These are phyloP conservation scores for Hypomecis punctinalis DNA, from an alignment of 2,888 invertebrate species.

Conservation along the genomic window DNA sequence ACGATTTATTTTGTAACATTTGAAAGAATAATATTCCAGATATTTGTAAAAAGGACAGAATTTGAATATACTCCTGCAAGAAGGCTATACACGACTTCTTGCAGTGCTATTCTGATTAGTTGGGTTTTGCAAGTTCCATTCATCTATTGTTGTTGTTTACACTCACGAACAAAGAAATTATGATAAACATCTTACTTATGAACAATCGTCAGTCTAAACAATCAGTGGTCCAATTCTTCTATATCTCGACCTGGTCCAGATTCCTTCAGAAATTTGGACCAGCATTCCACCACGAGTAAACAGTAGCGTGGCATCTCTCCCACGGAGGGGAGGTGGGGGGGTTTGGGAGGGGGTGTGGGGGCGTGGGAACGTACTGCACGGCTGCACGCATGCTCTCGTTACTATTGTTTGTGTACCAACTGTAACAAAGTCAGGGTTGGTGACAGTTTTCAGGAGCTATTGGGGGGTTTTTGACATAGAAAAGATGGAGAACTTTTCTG, in stretches of 20 bases:
- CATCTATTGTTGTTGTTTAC: neutral
- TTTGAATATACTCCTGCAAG: too few species aligned
- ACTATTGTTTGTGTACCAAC: constrained; percentile 35
- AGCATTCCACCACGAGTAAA: constrained; percentile 34
- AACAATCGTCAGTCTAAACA: neutral
- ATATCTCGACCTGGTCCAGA: constrained; percentile 24
- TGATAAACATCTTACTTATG: neutral
- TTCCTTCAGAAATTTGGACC: constrained; percentile 31
- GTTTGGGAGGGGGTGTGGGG: constrained; percentile 23
- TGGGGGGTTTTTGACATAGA: too few species aligned
- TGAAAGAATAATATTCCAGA: too few species aligned
- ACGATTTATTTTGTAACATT: too few species aligned
- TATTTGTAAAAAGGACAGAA: too few species aligned
- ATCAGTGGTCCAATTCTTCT: constrained; percentile 7
- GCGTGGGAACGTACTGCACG: constrained; percentile 41
- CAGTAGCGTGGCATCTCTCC: constrained; percentile 48
- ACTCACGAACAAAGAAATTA: neutral
- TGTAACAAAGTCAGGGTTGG: constrained; percentile 16
- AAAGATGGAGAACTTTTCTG: too few species aligned
- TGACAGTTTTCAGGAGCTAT: neutral
- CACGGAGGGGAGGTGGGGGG: constrained; percentile 40
- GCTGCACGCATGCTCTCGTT: constrained; percentile 41
- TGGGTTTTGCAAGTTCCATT: too few species aligned
- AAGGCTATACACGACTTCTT: too few species aligned
- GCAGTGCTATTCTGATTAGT: too few species aligned